Percentiles rank a stretch among this genome's conserved stretches.
Conservation (phyloP, 2,113 vertebrate species). For the Chaetura pelagica region DNA sequence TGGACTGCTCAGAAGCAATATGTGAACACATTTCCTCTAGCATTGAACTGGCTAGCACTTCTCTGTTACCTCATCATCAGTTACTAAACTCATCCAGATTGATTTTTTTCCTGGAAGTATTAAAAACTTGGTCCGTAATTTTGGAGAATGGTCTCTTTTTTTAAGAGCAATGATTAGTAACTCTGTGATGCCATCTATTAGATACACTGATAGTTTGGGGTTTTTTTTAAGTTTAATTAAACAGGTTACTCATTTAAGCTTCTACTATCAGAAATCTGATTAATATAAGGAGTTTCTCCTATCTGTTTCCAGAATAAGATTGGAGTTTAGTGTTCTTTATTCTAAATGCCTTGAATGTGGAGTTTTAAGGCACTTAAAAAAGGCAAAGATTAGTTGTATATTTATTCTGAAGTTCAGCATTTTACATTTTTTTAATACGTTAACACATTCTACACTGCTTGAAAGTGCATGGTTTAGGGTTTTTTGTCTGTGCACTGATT, state of each 20-base stretch:
- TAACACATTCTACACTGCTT: background rate
- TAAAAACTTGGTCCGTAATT: background rate
- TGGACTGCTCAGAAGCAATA: background rate
- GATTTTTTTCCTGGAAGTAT: background rate
- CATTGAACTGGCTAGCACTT: background rate
- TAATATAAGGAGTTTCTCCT: background rate
- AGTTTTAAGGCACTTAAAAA: background rate
- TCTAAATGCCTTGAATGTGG: background rate
- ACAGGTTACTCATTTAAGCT: background rate
- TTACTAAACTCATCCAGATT: background rate
- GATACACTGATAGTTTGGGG: background rate
- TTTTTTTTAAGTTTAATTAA: background rate
- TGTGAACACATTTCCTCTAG: background rate
- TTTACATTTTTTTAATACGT: background rate
- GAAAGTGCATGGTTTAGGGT: background rate
- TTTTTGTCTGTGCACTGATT: background rate
- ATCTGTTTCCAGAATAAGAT: background rate
- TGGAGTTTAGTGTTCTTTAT: background rate
- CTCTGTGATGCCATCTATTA: background rate
- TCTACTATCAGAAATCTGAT: background rate
- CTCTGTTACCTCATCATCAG: background rate
- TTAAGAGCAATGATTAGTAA: background rate
- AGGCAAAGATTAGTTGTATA: background rate
- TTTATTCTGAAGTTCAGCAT: background rate
- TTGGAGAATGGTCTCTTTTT: background rate